Evolutionary conservation across 35 echinoderm and acorn worm genomes (phyloP).

Genomic region (Antedon bifida): DNA sequence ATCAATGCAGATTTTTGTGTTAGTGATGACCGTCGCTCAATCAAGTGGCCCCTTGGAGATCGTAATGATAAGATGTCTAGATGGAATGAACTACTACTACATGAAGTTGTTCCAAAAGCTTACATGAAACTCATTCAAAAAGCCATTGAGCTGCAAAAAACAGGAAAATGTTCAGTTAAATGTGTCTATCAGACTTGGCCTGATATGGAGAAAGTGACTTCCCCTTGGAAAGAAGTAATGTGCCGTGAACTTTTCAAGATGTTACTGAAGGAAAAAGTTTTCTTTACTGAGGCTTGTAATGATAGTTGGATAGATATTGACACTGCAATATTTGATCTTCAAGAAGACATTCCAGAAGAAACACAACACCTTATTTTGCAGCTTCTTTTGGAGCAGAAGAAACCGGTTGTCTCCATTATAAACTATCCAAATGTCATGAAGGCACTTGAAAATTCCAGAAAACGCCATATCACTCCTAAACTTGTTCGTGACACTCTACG

Average conservation of each 20-base stretch:
- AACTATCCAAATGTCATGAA: constrained; percentile 9
- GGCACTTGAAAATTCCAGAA: not conserved
- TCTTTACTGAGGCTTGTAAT: constrained; percentile 20
- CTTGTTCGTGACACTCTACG: constrained; percentile 8
- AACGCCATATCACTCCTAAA: constrained; percentile 9
- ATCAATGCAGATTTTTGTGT: constrained; percentile 89
- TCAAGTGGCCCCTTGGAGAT: constrained; percentile 82
- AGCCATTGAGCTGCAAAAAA: constrained; percentile 10
- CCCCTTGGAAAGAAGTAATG: constrained; percentile 32
- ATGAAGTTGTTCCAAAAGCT: constrained; percentile 48
- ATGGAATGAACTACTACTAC: constrained; percentile 66
- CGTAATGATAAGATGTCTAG: constrained; percentile 35
- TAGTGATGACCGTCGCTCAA: constrained; percentile 43
- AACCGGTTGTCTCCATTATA: constrained; percentile 2
- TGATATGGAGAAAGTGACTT: not conserved
- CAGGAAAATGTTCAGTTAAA: not conserved
- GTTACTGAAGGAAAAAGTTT: constrained; percentile 31
- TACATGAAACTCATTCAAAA: constrained; percentile 26
- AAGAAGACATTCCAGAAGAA: not conserved
- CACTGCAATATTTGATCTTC: constrained; percentile 27
- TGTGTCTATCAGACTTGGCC: constrained; percentile 65
- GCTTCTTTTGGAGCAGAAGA: not conserved
- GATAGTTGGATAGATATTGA: constrained; percentile 26
- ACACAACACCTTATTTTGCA: constrained; percentile 11
- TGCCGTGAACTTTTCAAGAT: constrained; percentile 22